A percentile compares a stretch with the other conserved stretches of the same genome.
phyloP scores from a whole-genome alignment of 2,797 vertebrate genomes.

The Streptopelia turtur region DNA sequence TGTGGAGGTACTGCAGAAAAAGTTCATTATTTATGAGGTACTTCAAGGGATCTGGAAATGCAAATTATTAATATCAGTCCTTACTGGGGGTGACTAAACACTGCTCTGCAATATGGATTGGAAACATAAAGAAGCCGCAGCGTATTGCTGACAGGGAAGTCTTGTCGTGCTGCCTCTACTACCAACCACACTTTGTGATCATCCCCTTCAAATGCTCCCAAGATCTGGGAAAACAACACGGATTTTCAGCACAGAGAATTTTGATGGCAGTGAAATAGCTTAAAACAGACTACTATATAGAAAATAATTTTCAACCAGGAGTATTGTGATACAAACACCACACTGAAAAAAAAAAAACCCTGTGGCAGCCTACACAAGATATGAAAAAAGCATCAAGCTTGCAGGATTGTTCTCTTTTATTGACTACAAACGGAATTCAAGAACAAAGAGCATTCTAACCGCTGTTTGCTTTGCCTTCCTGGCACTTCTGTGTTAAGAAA shows the following conservation, averaged over 20 bases:
- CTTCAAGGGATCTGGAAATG: background rate
- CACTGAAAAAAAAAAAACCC: background rate
- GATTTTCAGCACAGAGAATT: background rate
- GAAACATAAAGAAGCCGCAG: background rate
- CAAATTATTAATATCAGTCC: background rate
- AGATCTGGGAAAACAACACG: background rate
- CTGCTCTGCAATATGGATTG: background rate
- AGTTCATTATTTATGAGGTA: background rate
- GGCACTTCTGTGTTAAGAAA: background rate
- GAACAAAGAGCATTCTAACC: constrained; percentile 48
- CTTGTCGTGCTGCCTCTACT: background rate
- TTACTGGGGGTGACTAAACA: background rate
- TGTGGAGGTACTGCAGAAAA: background rate
- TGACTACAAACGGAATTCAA: constrained; percentile 54
- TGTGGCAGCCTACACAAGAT: background rate
- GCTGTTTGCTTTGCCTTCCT: constrained; percentile 38
- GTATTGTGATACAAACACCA: background rate
- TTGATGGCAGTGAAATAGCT: background rate
- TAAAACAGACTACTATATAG: background rate
- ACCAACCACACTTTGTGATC: background rate
- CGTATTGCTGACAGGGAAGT: background rate
- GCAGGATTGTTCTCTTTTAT: constrained; percentile 23
- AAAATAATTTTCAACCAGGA: background rate
- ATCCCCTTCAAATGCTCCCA: background rate
- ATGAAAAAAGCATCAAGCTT: background rate